Conservation (phyloP, 2,888 invertebrate species). For the Ochlodes sylvanus region DNA sequence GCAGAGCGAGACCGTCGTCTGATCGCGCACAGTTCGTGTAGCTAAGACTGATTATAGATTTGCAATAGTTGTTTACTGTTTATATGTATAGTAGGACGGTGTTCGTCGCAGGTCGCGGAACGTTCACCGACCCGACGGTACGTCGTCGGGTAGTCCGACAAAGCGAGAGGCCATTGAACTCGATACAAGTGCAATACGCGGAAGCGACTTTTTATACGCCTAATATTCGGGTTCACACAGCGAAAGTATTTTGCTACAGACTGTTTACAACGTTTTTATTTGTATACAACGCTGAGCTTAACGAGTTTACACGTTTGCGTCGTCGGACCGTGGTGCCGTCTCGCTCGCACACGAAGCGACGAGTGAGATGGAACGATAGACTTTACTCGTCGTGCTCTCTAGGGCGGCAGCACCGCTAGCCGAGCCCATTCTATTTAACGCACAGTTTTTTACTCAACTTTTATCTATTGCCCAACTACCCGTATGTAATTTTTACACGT, state of each 20-base stretch:
- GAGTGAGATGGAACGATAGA: constrained; percentile 34
- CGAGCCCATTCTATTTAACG: constrained; percentile 49
- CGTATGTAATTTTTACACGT: constrained; percentile 51
- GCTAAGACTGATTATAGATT: constrained; percentile 28
- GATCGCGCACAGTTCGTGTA: constrained; percentile 55
- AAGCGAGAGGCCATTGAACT: not conserved
- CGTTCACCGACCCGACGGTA: not conserved
- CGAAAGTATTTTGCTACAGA: constrained; percentile 76
- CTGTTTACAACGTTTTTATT: constrained; percentile 62
- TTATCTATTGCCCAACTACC: constrained; percentile 48
- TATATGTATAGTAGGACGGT: too few species aligned
- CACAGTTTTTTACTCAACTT: constrained; percentile 55
- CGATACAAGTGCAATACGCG: constrained; percentile 50
- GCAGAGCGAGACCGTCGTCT: constrained; percentile 78
- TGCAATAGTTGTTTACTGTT: not conserved
- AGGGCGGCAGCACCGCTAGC: constrained; percentile 47
- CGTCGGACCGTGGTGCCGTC: constrained; percentile 45
- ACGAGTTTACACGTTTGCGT: constrained; percentile 45
- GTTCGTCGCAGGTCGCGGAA: too few species aligned
- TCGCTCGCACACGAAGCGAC: constrained; percentile 44
- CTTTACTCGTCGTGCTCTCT: constrained; percentile 15
- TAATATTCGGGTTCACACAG: constrained; percentile 68
- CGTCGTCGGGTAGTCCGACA: not conserved
- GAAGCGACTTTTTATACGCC: constrained; percentile 63
- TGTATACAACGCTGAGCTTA: constrained; percentile 66